Evolutionary conservation across 2,113 vertebrate genomes (phyloP), one percentile per base, ranked within the genome.

Genomic region (Neogale vison): DNA sequence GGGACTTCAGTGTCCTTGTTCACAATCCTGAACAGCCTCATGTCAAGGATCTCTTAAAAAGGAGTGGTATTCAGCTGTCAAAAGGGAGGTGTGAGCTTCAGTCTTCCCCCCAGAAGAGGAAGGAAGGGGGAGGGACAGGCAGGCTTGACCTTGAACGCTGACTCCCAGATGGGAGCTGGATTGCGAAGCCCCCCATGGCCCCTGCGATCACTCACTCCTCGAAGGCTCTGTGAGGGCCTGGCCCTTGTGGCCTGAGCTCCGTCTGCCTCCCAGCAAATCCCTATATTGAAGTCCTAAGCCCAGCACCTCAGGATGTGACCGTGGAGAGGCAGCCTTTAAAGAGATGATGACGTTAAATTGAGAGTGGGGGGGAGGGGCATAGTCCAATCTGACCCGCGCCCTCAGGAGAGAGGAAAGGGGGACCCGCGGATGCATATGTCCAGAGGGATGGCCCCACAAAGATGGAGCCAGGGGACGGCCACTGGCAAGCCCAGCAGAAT

Each of bases 161-260:
- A 94, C 23, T 24, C 39, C 6, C 20, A 10, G 7, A 0, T 4
- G 39, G 39, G 67, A 39, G 45, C 39, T 0, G 4, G 23, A 67
- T 0, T 2, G 13, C n/a, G 5, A 47, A 31, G 63, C 26, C n/a
- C 23, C 2, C 0, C 0, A 1, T 1, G 26, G 12, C 15, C 12
- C 0, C 7, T 7, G 7, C 0, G 74, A 24, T 3, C 7, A 1
- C 13, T 14, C 13, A 3, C 34, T 55, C 34, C 8, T 0, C 1
- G 11, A 42, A 50, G 52, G 42, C 63, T 65, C 31, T 2, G 6
- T 2, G 50, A 83, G 63, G 1, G 50, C 52, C 36, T 23, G 7
- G 47, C 45, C 34, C 6, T 18, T 1, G 18, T 0, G 34, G 69
- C 4, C 4, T 47, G n/a, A 21, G 36, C 2, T 89, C 17, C 7